phyloP scores from a whole-genome alignment of 2,113 vertebrate genomes.

The Lycocorax pyrrhopterus region DNA sequence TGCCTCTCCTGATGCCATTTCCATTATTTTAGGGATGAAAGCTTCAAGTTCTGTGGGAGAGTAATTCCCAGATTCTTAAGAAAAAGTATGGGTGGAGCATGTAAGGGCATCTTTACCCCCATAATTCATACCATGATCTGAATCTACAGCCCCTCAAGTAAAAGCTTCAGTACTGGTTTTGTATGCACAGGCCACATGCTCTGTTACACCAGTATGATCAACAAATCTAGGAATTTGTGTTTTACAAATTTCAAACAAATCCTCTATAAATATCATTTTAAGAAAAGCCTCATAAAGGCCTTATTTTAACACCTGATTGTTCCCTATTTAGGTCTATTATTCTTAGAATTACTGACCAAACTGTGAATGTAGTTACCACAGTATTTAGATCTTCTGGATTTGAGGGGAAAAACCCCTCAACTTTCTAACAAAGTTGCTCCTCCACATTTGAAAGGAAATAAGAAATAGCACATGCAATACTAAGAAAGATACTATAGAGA shows the following conservation, averaged over 20 bases:
- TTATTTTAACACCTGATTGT: not conserved
- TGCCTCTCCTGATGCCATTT: not conserved
- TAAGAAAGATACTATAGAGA: not conserved
- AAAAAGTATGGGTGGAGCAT: accelerated
- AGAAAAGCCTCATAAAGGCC: not conserved
- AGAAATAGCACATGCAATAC: not conserved
- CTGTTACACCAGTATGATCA: not conserved
- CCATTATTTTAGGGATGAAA: not conserved
- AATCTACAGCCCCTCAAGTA: not conserved
- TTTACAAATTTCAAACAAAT: not conserved
- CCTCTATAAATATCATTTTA: not conserved
- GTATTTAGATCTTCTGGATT: not conserved
- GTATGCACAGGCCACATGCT: not conserved
- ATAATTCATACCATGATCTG: not conserved
- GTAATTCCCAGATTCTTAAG: not conserved
- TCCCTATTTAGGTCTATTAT: not conserved
- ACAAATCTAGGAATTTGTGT: not conserved
- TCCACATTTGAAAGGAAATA: not conserved
- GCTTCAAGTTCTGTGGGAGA: not conserved
- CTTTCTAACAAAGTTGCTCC: not conserved
- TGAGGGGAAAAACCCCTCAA: not conserved
- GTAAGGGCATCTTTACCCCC: not conserved
- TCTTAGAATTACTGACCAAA: not conserved
- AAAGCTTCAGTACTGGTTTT: not conserved
- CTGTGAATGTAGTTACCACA: not conserved